Evolutionary conservation across 2,113 vertebrate genomes (phyloP).

Genomic region (Archilochus colubris): DNA sequence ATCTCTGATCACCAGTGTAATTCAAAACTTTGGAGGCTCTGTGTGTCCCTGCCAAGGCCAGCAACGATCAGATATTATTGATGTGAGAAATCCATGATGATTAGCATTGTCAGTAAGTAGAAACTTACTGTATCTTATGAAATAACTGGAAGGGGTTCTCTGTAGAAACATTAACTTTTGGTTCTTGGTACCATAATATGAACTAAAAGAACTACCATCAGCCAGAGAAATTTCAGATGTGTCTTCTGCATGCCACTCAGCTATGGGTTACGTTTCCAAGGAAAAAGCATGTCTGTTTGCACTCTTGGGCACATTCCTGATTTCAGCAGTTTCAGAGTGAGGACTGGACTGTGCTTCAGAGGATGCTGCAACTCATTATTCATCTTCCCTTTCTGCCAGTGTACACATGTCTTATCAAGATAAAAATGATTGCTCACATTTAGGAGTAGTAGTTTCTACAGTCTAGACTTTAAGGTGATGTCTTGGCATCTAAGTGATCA

Average conservation of each 20-base stretch:
- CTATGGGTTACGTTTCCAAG: neutral
- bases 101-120: neutral
- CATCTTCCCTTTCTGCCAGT: neutral
- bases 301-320: neutral
- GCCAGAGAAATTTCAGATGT: neutral
- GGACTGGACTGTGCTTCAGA: neutral
- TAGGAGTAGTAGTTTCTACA: neutral
- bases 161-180: neutral
- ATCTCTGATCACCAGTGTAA: neutral
- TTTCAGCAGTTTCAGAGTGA: neutral
- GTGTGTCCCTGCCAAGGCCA: neutral
- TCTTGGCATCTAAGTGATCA: neutral
- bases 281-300: neutral
- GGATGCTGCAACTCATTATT: neutral
- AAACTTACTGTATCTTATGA: neutral
- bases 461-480: neutral
- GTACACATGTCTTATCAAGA: neutral
- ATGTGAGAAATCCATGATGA: neutral
- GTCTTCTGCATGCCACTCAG: neutral
- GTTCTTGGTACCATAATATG: neutral
- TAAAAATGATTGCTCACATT: neutral
- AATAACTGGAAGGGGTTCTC: neutral
- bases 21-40: neutral
- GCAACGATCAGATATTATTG: neutral
- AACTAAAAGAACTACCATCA: neutral